Evolutionary conservation across 1,140 invertebrate genomes (phyloP), one percentile per base, ranked within the genome.

Genomic region (Acromyrmex echinatior): DNA sequence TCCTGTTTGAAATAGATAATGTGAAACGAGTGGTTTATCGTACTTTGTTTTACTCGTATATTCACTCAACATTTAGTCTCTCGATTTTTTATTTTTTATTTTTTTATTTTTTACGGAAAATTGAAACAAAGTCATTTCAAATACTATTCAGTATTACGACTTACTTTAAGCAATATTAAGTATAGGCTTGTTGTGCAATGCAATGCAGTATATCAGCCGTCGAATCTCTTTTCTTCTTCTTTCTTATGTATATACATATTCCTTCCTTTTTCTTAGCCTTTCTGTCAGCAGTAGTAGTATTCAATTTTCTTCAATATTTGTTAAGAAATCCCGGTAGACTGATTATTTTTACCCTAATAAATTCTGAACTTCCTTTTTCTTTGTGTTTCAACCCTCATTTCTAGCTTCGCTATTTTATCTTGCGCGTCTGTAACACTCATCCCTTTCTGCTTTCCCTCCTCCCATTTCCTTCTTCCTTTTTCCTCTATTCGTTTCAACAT

Each of bases 321-420:
- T 76, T 76, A 76, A 53, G 62, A 84, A 68, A 68, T 76, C 60
- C 62, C 16, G 53, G 25, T 49, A 62, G 62, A 87, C 35, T 74
- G 77, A 91, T 90, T 88, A 90, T 91, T 88, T 85, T 70, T 82
- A 88, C 87, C 78, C 73, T 91, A 88, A 82, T 88, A 84, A 91
- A 88, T 90, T 60, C 58, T 79, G 53, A 58, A n/a, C 21, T 81
- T 60, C 73, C 76, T 86, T 87, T 90, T 86, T 90, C 88, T 85
- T 82, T 62, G 18, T 14, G 39, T 10, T 73, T 49, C 45, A 53
- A 25, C 45, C 31, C 25, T 73, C 80, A 39, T 66, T 31, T 79
- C 49, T 66, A 65, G 28, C 70, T 68, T 76, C 77, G 63, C 81
- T 63, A 71, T 90, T 91, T 86, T 68, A 88, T 88, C 89, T 58